phyloP scores from a whole-genome alignment of 2,888 invertebrate species.

The Notodromas monacha region DNA sequence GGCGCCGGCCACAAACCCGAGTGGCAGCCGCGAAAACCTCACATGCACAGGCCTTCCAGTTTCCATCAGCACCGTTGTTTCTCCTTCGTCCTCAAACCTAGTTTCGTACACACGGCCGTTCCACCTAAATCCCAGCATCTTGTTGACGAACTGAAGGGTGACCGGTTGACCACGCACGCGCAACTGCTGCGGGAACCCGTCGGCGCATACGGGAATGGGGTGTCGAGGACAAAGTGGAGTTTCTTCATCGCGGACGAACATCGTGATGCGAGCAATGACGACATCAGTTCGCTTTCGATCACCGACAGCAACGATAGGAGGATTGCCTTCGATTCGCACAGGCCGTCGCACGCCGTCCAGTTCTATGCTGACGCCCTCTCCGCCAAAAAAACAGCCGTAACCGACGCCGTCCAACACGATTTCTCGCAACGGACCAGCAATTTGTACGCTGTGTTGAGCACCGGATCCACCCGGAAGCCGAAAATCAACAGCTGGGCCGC shows the following conservation, averaged over 20 bases:
- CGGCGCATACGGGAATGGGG: constrained; percentile 36
- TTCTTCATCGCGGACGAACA: constrained; percentile 1
- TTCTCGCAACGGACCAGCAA: constrained; percentile 71
- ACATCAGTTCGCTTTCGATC: constrained; percentile 38
- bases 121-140: constrained; percentile 36
- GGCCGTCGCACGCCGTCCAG: constrained; percentile 40
- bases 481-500: constrained; percentile 21
- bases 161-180: constrained; percentile 33
- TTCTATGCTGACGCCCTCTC: constrained; percentile 43
- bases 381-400: constrained; percentile 74
- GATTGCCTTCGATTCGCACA: constrained; percentile 54
- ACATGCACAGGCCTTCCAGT: no score
- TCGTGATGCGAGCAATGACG: constrained; percentile 20
- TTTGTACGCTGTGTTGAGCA: constrained; percentile 27
- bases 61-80: no score
- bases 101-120: constrained; percentile 32
- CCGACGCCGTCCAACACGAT: constrained; percentile 56
- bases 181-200: constrained; percentile 47
- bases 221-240: not conserved
- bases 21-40: no score
- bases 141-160: constrained; percentile 43
- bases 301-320: constrained; percentile 74
- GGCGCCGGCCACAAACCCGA: no score
- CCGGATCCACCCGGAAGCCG: constrained; percentile 15
- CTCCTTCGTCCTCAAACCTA: no score